Evolutionary conservation across 2,888 invertebrate species (phyloP), one percentile per base, ranked within the genome.

Genomic region (Calliopum simillimum): DNA sequence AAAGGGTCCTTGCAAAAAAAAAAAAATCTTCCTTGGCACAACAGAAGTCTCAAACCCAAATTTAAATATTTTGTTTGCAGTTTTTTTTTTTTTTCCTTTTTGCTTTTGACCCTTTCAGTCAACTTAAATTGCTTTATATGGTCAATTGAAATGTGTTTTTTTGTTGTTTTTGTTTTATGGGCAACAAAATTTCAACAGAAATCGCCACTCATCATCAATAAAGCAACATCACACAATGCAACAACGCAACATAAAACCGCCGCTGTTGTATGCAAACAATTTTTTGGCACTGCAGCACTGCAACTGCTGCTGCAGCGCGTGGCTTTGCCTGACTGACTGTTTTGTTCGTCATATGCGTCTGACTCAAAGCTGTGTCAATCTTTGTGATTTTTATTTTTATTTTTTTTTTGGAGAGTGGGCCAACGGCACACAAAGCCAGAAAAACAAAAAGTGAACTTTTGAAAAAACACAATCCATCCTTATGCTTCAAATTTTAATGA

Each of bases 101-200:
- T 23, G n/a, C n/a, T n/a, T n/a, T n/a, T n/a, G n/a, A n/a, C 4
- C 53, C 23, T 23, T 53, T 12, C 23, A 21, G 13, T 33, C 44
- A 25, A n/a, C 44, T 43, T 12, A n/a, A 14, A 59, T 11, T 19
- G 43, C 14, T 25, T 25, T 33, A 21, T 41, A 41, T 43, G 43
- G 53, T 53, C 53, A 53, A 59, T 43, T 19, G 56, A 21, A n/a
- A 14, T 41, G 51, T 16, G n/a, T 62, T 68, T 59, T 64, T 49
- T n/a, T n/a, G n/a, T n/a, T n/a, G n/a, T n/a, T n/a, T n/a, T n/a
- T n/a, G n/a, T n/a, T n/a, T n/a, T n/a, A n/a, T n/a, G n/a, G 53
- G 53, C 21, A 55, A 76, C 79, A 80, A 78, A 81, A 81, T 82
- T 82, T 82, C 82, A 80, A 78, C 80, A 79, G 81, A 81, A 82